A percentile compares a stretch with the other conserved stretches of the same genome.
These are phyloP conservation scores for Gymnocephalus cernua DNA, from an alignment of 2,113 vertebrate species.

Conservation along the genomic window DNA sequence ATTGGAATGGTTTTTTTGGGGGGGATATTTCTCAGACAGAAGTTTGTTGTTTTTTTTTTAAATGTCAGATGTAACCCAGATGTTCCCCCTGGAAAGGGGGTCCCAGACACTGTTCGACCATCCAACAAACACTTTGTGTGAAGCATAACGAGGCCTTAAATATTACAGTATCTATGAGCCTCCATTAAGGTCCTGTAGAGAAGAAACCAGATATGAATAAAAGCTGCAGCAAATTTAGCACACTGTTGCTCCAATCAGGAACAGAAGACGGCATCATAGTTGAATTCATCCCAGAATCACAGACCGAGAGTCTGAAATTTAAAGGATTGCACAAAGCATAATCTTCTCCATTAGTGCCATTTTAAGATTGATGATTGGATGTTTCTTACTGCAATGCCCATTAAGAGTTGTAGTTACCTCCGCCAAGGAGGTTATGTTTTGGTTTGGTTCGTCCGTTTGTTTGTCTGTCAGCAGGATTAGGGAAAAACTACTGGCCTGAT, in stretches of 20 bases:
- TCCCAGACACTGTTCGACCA: background rate
- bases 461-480: too few species aligned
- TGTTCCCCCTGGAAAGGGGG: background rate
- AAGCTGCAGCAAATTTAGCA: too few species aligned
- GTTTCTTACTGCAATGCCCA: background rate
- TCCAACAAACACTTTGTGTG: background rate
- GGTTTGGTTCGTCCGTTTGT: too few species aligned
- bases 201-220: too few species aligned
- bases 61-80: background rate
- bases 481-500: too few species aligned
- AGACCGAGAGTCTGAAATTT: background rate
- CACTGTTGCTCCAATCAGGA: too few species aligned
- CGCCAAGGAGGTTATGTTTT: too few species aligned
- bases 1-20: slow-evolving; percentile 1
- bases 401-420: background rate
- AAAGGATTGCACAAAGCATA: background rate
- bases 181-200: too few species aligned
- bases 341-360: background rate
- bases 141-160: background rate
- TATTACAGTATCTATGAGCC: background rate
- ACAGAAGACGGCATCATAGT: too few species aligned
- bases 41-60: too few species aligned
- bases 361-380: background rate
- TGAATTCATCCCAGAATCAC: background rate
- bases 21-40: background rate